phyloP scores from a whole-genome alignment of 2,797 vertebrate species.

The Stomatorhinus walkeri region DNA sequence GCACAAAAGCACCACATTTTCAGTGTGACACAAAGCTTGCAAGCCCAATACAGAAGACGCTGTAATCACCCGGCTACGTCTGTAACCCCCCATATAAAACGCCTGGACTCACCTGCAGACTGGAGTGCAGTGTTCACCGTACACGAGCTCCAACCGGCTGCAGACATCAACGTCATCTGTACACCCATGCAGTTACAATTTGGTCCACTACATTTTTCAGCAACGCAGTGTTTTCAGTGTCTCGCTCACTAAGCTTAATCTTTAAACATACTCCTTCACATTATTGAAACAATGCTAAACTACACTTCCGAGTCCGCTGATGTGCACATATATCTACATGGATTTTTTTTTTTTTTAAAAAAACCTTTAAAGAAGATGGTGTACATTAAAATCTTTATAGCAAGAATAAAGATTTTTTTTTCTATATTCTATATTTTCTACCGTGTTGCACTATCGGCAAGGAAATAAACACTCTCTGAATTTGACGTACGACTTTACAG shows the following conservation, averaged over 20 bases:
- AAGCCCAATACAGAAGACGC: slow-evolving; percentile 29
- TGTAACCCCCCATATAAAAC: slow-evolving; percentile 26
- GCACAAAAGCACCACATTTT: slow-evolving; percentile 27
- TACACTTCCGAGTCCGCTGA: slow-evolving; percentile 24
- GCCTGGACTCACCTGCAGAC: slow-evolving; percentile 19
- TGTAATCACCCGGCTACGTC: slow-evolving; percentile 28
- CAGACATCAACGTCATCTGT: slow-evolving; percentile 27
- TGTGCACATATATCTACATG: slow-evolving; percentile 4
- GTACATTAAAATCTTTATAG: slow-evolving; percentile 9
- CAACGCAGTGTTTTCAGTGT: slow-evolving; percentile 24
- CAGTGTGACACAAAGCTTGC: background rate
- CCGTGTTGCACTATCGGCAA: slow-evolving; percentile 53
- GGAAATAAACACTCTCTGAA: slow-evolving; percentile 43
- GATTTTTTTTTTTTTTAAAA: background rate
- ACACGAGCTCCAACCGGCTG: background rate
- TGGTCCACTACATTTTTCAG: slow-evolving; percentile 16
- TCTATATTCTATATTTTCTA: slow-evolving; percentile 20
- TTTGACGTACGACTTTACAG: slow-evolving; percentile 28
- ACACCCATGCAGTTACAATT: slow-evolving; percentile 8
- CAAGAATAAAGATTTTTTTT: background rate
- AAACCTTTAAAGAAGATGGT: slow-evolving; percentile 1
- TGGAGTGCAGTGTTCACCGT: background rate
- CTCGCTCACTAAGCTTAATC: slow-evolving; percentile 22
- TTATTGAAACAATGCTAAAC: slow-evolving; percentile 36
- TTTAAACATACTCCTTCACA: slow-evolving; percentile 39